Evolutionary conservation across 92 coral and sea anemone genomes (phyloP).

Genomic region (Isaurus tuberculatus): DNA sequence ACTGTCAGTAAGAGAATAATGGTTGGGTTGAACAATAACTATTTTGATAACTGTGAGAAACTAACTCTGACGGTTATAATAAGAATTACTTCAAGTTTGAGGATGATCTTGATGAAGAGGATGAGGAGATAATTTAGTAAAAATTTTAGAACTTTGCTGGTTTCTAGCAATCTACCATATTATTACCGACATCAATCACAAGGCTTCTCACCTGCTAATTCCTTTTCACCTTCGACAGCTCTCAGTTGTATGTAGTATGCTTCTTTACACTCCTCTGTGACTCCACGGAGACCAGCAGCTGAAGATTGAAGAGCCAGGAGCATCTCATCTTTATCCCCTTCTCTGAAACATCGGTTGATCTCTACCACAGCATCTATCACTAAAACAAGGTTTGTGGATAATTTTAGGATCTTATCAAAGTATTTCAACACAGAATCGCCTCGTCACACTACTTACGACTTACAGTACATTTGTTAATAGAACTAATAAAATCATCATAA

Average conservation of each 20-base stretch:
- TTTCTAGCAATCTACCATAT: background rate
- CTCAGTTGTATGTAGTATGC: conserved; percentile 71
- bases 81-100: background rate
- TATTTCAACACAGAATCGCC: background rate
- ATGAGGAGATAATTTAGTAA: background rate
- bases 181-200: background rate
- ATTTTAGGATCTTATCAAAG: background rate
- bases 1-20: too few relatives aligned
- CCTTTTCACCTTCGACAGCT: conserved; percentile 76
- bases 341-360: conserved; percentile 78
- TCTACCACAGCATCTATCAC: conserved; percentile 91
- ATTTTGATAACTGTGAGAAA: too few relatives aligned
- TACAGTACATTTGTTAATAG: background rate
- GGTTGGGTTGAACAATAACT: too few relatives aligned
- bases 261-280: conserved; percentile 80
- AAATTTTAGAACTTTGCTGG: too few relatives aligned
- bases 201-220: conserved; percentile 69
- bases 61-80: background rate
- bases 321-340: conserved; percentile 68
- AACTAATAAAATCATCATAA: background rate
- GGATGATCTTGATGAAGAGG: background rate
- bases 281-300: conserved; percentile 86
- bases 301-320: conserved; percentile 75
- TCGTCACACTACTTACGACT: background rate
- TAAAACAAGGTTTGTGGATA: background rate